These are phyloP conservation scores for Gorilla gorilla DNA, from an alignment of 2,113 vertebrate species.

Conservation along the genomic window DNA sequence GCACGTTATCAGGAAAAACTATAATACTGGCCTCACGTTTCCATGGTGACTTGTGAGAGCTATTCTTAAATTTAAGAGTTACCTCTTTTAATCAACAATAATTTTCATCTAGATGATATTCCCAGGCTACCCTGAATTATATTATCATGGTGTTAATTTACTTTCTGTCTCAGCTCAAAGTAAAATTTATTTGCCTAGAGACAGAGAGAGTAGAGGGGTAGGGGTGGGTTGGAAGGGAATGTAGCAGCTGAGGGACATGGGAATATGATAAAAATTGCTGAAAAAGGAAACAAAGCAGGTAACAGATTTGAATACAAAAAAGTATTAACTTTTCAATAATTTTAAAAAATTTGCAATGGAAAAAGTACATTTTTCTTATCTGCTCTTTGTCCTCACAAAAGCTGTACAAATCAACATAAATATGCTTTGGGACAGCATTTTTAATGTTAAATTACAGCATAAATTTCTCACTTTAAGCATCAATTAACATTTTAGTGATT, in stretches of 20 bases:
- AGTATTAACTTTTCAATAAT: background rate
- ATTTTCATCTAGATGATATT: slow-evolving; percentile 18
- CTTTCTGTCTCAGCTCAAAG: slow-evolving; percentile 25
- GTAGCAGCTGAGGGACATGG: background rate
- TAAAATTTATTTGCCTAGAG: slow-evolving; percentile 45
- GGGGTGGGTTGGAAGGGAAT: background rate
- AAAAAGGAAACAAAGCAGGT: slow-evolving; percentile 35
- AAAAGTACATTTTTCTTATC: slow-evolving; percentile 50
- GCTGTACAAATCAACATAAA: slow-evolving; percentile 26
- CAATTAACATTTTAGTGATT: slow-evolving; percentile 50
- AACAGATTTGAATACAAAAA: slow-evolving; percentile 42
- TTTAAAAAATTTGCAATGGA: background rate
- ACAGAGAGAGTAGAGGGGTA: background rate
- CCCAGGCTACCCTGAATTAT: background rate
- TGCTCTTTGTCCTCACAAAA: slow-evolving; percentile 43
- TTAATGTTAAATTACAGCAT: slow-evolving; percentile 58
- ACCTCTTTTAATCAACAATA: slow-evolving; percentile 25
- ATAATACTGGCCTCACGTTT: background rate
- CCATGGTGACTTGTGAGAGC: background rate
- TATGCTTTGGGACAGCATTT: background rate
- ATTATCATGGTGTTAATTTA: background rate
- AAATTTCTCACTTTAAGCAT: slow-evolving; percentile 48
- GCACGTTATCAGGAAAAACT: background rate
- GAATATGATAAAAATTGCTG: background rate
- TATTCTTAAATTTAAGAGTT: slow-evolving; percentile 12